These are phyloP conservation scores for Plectropomus leopardus DNA, from an alignment of 2,113 vertebrate genomes.

Conservation along the genomic window DNA sequence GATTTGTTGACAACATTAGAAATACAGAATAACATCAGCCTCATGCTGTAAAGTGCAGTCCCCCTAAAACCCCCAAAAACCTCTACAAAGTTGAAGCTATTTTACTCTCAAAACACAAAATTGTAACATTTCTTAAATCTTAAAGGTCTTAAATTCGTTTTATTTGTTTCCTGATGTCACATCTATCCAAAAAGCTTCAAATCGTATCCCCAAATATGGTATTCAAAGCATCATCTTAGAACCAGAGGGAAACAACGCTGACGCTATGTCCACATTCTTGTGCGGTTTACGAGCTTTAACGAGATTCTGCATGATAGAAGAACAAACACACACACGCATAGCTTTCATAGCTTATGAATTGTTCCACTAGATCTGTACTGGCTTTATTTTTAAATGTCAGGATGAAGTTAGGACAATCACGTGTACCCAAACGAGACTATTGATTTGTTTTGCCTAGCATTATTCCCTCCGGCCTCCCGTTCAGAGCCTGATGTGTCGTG, in stretches of 20 bases:
- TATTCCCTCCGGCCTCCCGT: constrained; percentile 7
- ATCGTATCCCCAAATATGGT: background rate
- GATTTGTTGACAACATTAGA: background rate
- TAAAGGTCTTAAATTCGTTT: too few species aligned
- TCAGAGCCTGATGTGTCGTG: background rate
- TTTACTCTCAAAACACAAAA: background rate
- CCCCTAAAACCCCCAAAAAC: background rate
- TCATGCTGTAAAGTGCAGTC: too few species aligned
- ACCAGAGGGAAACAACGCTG: background rate
- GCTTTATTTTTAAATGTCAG: constrained; percentile 2
- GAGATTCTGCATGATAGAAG: background rate
- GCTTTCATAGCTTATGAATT: background rate
- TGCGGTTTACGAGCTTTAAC: background rate
- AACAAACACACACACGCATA: background rate
- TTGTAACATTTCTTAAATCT: background rate
- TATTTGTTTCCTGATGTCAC: too few species aligned
- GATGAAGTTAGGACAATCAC: constrained; percentile 15
- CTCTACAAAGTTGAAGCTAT: background rate
- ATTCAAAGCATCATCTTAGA: background rate
- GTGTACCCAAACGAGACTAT: constrained; percentile 23
- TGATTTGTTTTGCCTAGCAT: constrained; percentile 24
- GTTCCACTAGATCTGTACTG: background rate
- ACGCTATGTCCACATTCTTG: background rate
- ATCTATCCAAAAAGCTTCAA: background rate
- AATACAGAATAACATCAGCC: background rate